These are phyloP conservation scores for Sardinella longiceps DNA, from an alignment of 2,797 vertebrate genomes.

Conservation along the genomic window DNA sequence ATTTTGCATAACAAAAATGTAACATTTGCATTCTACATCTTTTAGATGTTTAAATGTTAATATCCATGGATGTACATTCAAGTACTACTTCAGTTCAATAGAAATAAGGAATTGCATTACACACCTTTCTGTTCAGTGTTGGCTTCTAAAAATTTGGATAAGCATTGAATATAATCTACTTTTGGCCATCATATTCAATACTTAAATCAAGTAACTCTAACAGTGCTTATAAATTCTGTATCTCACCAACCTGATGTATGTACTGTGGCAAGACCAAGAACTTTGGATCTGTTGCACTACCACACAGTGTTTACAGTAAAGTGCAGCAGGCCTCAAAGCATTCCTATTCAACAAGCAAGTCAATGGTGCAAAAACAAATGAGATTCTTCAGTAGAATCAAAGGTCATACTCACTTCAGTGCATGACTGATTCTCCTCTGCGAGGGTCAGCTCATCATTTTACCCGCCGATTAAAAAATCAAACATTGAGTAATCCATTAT, in stretches of 20 bases:
- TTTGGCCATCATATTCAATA: background rate
- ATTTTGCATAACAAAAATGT: background rate
- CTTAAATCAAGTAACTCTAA: background rate
- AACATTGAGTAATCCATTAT: background rate
- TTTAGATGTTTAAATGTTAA: background rate
- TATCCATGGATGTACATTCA: background rate
- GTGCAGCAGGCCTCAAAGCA: background rate
- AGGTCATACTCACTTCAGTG: slow-evolving; percentile 7
- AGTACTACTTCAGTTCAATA: background rate
- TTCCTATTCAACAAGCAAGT: background rate
- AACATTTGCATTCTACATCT: background rate
- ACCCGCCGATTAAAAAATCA: background rate
- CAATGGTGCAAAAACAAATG: background rate
- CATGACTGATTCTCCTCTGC: background rate
- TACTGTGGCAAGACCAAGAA: too few relatives aligned
- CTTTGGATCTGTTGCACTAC: too few relatives aligned
- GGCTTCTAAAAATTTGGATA: background rate
- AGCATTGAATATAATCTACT: too few relatives aligned
- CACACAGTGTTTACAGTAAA: background rate
- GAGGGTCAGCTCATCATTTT: background rate
- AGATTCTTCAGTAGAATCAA: background rate
- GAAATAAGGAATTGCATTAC: background rate
- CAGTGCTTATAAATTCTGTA: too few relatives aligned
- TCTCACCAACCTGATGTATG: too few relatives aligned
- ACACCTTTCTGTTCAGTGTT: background rate